Evolutionary conservation across 1,140 invertebrate species (phyloP).

Genomic region (Mesaphorura yosii): DNA sequence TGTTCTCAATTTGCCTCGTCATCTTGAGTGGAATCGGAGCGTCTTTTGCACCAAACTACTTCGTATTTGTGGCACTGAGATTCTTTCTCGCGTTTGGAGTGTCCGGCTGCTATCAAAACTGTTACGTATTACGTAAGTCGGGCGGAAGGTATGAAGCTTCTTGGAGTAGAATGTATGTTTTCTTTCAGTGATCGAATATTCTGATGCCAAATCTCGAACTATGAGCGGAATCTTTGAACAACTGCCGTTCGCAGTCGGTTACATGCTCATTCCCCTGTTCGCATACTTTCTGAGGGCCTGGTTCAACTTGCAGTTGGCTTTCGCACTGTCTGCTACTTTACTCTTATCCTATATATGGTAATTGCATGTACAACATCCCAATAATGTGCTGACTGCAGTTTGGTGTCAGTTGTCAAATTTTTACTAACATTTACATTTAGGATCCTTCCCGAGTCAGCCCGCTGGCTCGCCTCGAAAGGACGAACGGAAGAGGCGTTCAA

Average conservation of each 20-base stretch:
- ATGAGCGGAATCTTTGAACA: constrained; percentile 18
- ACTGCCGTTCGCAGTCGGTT: constrained; percentile 47
- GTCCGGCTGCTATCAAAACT: constrained; percentile 58
- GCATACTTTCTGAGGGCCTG: constrained; percentile 60
- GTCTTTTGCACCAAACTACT: constrained; percentile 50
- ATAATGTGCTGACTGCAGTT: background rate
- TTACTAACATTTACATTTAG: too few species aligned
- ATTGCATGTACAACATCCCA: background rate
- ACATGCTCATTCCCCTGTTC: constrained; percentile 56
- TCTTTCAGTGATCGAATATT: constrained; percentile 18
- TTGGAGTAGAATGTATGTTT: constrained; percentile 13
- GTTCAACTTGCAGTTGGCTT: constrained; percentile 55
- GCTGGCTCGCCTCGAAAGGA: constrained; percentile 67
- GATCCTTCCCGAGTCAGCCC: constrained; percentile 69
- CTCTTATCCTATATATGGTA: constrained; percentile 53
- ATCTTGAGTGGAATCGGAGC: constrained; percentile 35
- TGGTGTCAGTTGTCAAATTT: background rate
- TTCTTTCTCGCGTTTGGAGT: constrained; percentile 54
- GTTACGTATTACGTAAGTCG: constrained; percentile 49
- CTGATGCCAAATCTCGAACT: constrained; percentile 13
- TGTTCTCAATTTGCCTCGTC: constrained; percentile 3
- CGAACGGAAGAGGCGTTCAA: constrained; percentile 52
- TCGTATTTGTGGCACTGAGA: constrained; percentile 50
- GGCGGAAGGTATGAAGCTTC: background rate
- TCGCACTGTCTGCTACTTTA: constrained; percentile 54